Evolutionary conservation across 2,113 vertebrate species (phyloP), one percentile per base, ranked within the genome.

Genomic region (Camelus dromedarius): DNA sequence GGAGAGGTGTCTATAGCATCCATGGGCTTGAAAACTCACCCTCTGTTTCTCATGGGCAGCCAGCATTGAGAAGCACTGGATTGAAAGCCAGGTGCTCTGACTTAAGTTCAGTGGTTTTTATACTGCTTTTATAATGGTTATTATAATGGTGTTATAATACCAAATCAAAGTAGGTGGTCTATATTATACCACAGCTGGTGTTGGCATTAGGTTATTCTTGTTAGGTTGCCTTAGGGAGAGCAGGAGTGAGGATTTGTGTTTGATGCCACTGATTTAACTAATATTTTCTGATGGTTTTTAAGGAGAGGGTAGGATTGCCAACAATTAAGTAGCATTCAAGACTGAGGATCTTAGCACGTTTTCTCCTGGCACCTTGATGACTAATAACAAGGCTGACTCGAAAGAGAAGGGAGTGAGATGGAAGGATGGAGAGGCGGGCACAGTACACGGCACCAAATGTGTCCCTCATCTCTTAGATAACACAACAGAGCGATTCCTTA

Each of bases 191-290:
- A 10, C 30, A 20, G 52, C 12, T 42, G 11, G n/a, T 20, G 2
- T 19, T 86, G 32, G 35, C 22, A 50, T 48, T 66, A 67, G 22
- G 6, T 81, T 66, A 7, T 90, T 67, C 79, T 85, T 77, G 24
- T 64, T 60, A 19, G 12, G 4, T 28, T 76, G 54, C n/a, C 52
- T 89, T 69, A 14, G 3, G 22, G 10, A 32, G 15, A 38, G 15
- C 38, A 6, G 6, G 30, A 22, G 20, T 58, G 14, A 64, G 89
- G 7, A 1, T 79, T 87, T 89, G 8, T 52, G 66, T 80, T 80
- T 89, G 38, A n/a, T 76, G 96, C 93, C 77, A 77, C 10, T 48
- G 48, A 84, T 28, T 9, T 82, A 95, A 70, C 66, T 79, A 64
- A 83, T 81, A 90, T 87, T 72, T 86, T 48, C 10, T 60, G 30